A percentile compares a stretch with the other conserved stretches of the same genome.
Evolutionary conservation across 30 jellyfish, hydroid and myxozoan species (phyloP).

Genomic region (Kudoa iwatai): DNA sequence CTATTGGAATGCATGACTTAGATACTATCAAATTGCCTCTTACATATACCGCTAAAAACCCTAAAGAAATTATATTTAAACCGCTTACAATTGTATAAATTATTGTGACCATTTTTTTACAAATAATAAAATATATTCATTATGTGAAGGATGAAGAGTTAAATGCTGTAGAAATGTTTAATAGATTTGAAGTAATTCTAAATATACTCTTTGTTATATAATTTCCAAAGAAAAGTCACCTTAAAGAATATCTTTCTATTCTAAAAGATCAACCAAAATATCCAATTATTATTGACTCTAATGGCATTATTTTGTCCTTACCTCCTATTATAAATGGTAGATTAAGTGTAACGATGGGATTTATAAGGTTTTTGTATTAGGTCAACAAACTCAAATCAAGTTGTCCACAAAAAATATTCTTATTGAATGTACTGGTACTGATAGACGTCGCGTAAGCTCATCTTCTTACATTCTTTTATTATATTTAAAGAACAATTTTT

Average conservation of each 20-base stretch:
- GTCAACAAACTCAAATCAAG: constrained; percentile 56
- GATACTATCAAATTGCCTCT: constrained; percentile 71
- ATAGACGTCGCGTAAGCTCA: constrained; percentile 14
- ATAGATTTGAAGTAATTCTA: constrained; percentile 14
- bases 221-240: too few relatives aligned
- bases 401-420: constrained; percentile 33
- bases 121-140: too few relatives aligned
- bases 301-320: constrained; percentile 56
- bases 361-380: constrained; percentile 5
- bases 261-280: constrained; percentile 41
- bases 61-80: constrained; percentile 25
- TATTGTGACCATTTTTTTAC: too few relatives aligned
- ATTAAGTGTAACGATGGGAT: too few relatives aligned
- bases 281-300: constrained; percentile 70
- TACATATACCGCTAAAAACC: constrained; percentile 47
- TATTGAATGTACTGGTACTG: constrained; percentile 83
- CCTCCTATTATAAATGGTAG: constrained; percentile 96
- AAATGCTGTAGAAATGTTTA: constrained; percentile 29
- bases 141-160: not conserved
- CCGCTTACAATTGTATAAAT: constrained; percentile 6
- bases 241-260: constrained; percentile 27
- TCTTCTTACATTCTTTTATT: too few relatives aligned
- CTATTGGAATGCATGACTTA: constrained; percentile 79
- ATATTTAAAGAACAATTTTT: too few relatives aligned
- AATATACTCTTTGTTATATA: too few relatives aligned